Percentiles rank a stretch among this genome's conserved stretches.
phyloP scores from a whole-genome alignment of 1,140 invertebrate species.

The Bilobella aurantiaca region DNA sequence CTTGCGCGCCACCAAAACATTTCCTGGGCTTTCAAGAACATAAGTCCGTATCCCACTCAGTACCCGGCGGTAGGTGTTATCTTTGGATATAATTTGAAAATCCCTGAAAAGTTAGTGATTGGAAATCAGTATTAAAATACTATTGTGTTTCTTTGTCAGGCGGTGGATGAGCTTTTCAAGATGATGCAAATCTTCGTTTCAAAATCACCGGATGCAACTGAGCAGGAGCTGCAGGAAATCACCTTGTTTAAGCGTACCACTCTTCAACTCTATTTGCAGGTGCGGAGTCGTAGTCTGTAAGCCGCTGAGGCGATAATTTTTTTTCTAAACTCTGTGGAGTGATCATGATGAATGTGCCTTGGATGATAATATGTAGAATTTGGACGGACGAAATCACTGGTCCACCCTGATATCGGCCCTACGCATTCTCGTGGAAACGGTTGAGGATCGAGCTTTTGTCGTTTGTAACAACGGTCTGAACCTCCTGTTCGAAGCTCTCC shows the following conservation, averaged over 20 bases:
- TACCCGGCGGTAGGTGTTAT: conserved; percentile 73
- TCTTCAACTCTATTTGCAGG: conserved; percentile 66
- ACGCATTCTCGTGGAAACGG: conserved; percentile 71
- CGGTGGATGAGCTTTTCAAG: conserved; percentile 81
- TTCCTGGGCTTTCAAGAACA: conserved; percentile 92
- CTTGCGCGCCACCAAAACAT: conserved; percentile 86
- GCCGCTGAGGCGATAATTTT: no score
- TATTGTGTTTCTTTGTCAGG: no score
- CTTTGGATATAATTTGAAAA: no score
- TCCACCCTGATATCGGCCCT: conserved; percentile 78
- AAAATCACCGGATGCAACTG: conserved; percentile 60
- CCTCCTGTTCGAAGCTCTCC: conserved; percentile 79
- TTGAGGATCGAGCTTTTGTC: conserved; percentile 76
- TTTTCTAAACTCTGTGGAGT: no score
- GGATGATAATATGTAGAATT: no score
- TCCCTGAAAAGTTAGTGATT: no score
- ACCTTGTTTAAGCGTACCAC: conserved; percentile 69
- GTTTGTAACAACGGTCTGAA: conserved; percentile 78
- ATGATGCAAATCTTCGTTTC: conserved; percentile 73
- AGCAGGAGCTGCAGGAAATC: conserved; percentile 69
- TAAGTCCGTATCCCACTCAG: conserved; percentile 83
- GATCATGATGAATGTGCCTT: no score
- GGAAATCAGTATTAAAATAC: no score
- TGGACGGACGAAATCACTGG: conserved; percentile 75
- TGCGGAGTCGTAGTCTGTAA: no score